A percentile compares a stretch with the other conserved stretches of the same genome.
Evolutionary conservation across 2,113 vertebrate genomes (phyloP).

Genomic region (Crypturellus undulatus): DNA sequence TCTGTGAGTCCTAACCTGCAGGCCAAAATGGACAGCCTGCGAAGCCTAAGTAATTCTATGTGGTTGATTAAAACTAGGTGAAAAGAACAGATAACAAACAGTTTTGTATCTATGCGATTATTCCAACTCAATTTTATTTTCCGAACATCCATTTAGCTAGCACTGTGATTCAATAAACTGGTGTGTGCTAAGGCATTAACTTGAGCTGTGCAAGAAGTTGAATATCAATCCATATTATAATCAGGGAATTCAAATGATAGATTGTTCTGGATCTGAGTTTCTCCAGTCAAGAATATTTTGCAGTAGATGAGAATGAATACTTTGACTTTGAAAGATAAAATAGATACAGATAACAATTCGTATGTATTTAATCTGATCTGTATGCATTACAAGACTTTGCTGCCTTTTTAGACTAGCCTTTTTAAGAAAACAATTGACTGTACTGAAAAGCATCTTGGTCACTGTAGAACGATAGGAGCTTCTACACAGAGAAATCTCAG

Average conservation of each 20-base stretch:
- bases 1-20: background rate
- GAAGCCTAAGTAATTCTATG: background rate
- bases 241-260: conserved; percentile 72
- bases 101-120: conserved; percentile 40
- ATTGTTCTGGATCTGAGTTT: conserved; percentile 74
- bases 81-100: background rate
- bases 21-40: background rate
- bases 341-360: conserved; percentile 70
- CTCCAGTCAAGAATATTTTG: conserved; percentile 75
- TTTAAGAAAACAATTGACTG: conserved; percentile 61
- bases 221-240: conserved; percentile 74
- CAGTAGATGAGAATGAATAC: conserved; percentile 75
- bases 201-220: conserved; percentile 66
- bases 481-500: conserved; percentile 50
- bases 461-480: conserved; percentile 35
- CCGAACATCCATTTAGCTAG: conserved; percentile 61
- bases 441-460: conserved; percentile 64
- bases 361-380: conserved; percentile 77
- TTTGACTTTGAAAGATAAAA: conserved; percentile 76
- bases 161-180: conserved; percentile 70
- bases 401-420: conserved; percentile 59
- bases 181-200: conserved; percentile 50
- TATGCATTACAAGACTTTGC: conserved; percentile 52
- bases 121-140: conserved; percentile 57
- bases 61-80: background rate